Evolutionary conservation across 2,797 vertebrate genomes (phyloP).

Genomic region (Sebastes wilsoni): DNA sequence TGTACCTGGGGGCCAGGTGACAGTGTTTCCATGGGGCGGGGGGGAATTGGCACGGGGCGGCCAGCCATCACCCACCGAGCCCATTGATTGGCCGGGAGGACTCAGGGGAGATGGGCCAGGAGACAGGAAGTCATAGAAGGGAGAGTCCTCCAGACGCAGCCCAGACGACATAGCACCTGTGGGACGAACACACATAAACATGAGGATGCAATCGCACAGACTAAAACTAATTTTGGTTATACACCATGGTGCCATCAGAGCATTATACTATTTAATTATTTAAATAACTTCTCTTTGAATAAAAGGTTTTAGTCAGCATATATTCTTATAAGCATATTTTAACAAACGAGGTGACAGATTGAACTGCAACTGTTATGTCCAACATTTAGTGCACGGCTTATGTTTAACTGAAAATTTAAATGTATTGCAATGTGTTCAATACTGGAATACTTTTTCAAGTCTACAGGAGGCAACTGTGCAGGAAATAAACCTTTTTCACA

Average conservation of each 20-base stretch:
- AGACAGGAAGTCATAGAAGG: conserved; percentile 95
- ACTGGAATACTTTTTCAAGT: background rate
- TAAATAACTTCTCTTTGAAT: background rate
- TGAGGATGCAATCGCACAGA: background rate
- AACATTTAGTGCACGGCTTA: background rate
- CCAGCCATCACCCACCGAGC: conserved; percentile 97
- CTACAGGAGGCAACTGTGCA: no score
- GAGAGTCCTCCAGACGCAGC: conserved; percentile 96
- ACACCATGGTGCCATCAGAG: background rate
- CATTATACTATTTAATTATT: background rate
- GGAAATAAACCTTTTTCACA: background rate
- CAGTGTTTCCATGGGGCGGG: conserved; percentile 94
- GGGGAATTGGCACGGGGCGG: conserved; percentile 99
- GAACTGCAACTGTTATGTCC: background rate
- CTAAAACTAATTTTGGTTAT: background rate
- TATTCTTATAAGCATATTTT: background rate
- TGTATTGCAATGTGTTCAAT: background rate
- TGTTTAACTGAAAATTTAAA: background rate
- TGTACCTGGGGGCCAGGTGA: conserved; percentile 98
- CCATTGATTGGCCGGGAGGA: conserved; percentile 89
- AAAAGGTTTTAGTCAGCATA: background rate
- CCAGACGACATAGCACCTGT: conserved; percentile 98
- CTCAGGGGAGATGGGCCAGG: conserved; percentile 95
- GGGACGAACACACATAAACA: background rate
- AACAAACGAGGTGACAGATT: background rate